These are phyloP conservation scores for Metopolophium dirhodum DNA, from an alignment of 1,140 invertebrate species.

Conservation along the genomic window DNA sequence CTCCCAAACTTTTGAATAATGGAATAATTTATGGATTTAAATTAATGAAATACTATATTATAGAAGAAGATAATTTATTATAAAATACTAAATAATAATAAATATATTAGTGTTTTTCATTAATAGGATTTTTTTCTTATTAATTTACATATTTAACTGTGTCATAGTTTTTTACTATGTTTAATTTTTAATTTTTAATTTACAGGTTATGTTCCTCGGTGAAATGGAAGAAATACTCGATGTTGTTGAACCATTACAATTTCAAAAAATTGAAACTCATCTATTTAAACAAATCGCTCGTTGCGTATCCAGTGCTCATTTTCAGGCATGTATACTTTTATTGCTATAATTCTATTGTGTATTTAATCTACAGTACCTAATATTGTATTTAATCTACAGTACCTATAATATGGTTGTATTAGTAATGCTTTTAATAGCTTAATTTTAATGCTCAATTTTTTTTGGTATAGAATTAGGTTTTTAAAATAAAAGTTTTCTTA, in stretches of 20 bases:
- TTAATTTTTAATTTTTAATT: conserved; percentile 45
- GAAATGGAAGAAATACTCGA: conserved; percentile 98
- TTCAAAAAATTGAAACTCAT: conserved; percentile 96
- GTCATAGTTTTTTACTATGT: background rate
- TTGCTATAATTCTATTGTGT: background rate
- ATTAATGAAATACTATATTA: background rate
- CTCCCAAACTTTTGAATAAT: background rate
- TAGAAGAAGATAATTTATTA: background rate
- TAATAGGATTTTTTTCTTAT: too few relatives aligned
- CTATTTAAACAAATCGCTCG: conserved; percentile 96
- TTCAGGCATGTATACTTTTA: conserved; percentile 72
- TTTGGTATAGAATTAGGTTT: background rate
- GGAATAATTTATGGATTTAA: background rate
- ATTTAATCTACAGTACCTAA: background rate
- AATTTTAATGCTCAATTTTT: background rate
- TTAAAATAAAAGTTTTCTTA: background rate
- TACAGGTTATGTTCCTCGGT: conserved; percentile 93
- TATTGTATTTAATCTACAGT: background rate
- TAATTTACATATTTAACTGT: too few relatives aligned
- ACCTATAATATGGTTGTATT: background rate
- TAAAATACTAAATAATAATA: background rate
- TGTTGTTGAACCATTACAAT: conserved; percentile 98
- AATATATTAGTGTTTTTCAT: too few relatives aligned
- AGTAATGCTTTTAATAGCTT: background rate
- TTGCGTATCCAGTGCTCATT: conserved; percentile 99